Base-by-base conservation (phyloP, 2,888 invertebrate genomes). In the Hermaeophaga mercurialis region DNA sequence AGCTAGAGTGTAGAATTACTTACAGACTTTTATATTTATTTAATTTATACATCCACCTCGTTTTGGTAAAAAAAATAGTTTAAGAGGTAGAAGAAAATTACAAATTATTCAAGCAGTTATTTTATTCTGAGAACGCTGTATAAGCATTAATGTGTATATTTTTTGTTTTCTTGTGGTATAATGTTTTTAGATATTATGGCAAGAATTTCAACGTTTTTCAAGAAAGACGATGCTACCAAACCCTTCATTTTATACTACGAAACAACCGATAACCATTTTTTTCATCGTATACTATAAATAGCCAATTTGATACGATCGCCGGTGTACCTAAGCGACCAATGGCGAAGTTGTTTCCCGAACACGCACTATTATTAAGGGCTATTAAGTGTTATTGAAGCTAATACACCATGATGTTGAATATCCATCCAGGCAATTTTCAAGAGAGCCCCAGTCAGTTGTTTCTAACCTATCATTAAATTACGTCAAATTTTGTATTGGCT, bases 331-430 rank as follows among this genome's bases (percentile, higher is more conserved):
- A 56, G 56, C 68, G 70, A 66, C 77, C 76, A 77, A 77, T 76
- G 73, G 73, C 38, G 70, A 72, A 72, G 68, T 63, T 68, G 65
- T 61, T 68, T 63, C 57, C 63, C 59, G 63, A 66, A 64, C 78
- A 77, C 77, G 76, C 75, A 77, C 77, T 76, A 67, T 78, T 77
- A 78, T 78, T 78, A 78, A 65, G 76, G 75, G 72, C 76, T 76
- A 78, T 78, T 78, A 78, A 73, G 74, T 77, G 70, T 76, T 77
- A 78, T 78, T 76, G 77, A 73, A 74, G 76, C 72, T 77, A 76
- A 76, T 76, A 76, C 74, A 72, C 74, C 71, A 58, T 58, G 70
- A 58, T 58, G 70, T 70, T 67, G 73, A 72, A 73, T 74, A 74
- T 75, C 74, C 73, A 66, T 69, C 64, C 68, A 69, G 69, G 68